A percentile compares a stretch with the other conserved stretches of the same genome.
Evolutionary conservation across 1,140 invertebrate species (phyloP).

Genomic region (Mya arenaria): DNA sequence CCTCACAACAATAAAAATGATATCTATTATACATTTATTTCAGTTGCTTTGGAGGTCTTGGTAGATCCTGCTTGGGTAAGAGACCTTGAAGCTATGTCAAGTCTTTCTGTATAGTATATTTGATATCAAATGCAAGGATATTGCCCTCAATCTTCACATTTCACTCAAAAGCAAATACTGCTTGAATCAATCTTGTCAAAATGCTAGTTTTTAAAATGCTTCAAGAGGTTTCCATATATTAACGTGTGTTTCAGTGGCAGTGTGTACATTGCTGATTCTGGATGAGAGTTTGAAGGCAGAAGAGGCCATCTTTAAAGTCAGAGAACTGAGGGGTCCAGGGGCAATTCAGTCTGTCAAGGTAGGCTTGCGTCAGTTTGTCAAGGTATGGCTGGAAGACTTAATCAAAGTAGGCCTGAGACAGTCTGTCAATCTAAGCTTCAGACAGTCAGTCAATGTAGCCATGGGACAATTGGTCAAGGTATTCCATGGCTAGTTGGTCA

Average conservation of each 20-base stretch:
- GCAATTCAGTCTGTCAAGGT: constrained; percentile 77
- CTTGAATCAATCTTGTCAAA: too few relatives aligned
- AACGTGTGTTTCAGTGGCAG: constrained; percentile 72
- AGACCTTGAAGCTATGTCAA: background rate
- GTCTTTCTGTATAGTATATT: background rate
- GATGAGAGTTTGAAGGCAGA: constrained; percentile 66
- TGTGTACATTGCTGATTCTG: constrained; percentile 71
- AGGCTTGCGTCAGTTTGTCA: background rate
- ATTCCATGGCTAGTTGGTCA: too few relatives aligned
- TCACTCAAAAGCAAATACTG: background rate
- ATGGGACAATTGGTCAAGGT: too few relatives aligned
- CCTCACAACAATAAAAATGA: too few relatives aligned
- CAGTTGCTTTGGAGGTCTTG: constrained; percentile 73
- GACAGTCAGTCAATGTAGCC: too few relatives aligned
- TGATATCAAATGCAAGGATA: background rate
- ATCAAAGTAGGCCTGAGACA: too few relatives aligned
- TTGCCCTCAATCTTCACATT: background rate
- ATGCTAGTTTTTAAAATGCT: too few relatives aligned
- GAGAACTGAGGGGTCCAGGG: constrained; percentile 67
- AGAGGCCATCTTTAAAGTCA: constrained; percentile 66
- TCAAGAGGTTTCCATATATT: too few relatives aligned
- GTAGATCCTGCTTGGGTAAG: constrained; percentile 71
- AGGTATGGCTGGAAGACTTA: too few relatives aligned
- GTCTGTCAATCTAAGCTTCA: too few relatives aligned
- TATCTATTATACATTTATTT: too few relatives aligned